Evolutionary conservation across 2,797 vertebrate species (phyloP), one percentile per base, ranked within the genome.

Genomic region (Crenuchus spilurus): DNA sequence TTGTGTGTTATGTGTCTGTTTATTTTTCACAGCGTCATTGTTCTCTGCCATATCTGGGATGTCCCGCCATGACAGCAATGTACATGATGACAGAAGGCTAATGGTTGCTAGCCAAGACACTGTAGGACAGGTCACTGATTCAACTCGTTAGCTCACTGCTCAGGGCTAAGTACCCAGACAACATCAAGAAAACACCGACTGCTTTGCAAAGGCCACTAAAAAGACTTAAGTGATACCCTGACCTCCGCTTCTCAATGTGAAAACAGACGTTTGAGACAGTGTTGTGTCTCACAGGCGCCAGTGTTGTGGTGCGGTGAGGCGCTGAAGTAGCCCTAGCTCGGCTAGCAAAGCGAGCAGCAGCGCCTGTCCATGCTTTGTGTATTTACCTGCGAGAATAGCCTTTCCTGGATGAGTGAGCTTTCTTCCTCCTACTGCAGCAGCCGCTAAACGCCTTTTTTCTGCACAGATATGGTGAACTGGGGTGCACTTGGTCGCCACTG

Each of bases 361-460:
- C 52, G 44, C 48, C 24, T 16, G 30, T 44, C 14, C 28, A 33
- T 87, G 80, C 76, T 79, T 16, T 66, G 78, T 55, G 84, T 81
- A 82, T 82, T 72, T 75, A 94, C 93, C 94, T 88, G 91, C 92
- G 26, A 93, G 87, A 31, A 93, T 93, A 33, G 92, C 91, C 74
- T 93, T 94, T 42, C 90, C 90, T 0, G 88, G 90, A 75, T 93
- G 91, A 1, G 92, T 94, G 31, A 89, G 73, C 78, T 85, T 90
- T 77, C 83, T 85, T 16, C 88, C 90, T 39, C 88, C 91, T 37
- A 88, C 54, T 0, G 91, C 90, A 1, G 92, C 91, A 0, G 90
- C 91, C 10, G 91, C 87, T 72, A 90, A 81, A 64, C 76, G 83
- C 55, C 90, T 87, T 62, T 83, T 89, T 1, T 83, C 85, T 6